Conservation (phyloP, 2,888 invertebrate species). For the Leucophenga maculata region DNA sequence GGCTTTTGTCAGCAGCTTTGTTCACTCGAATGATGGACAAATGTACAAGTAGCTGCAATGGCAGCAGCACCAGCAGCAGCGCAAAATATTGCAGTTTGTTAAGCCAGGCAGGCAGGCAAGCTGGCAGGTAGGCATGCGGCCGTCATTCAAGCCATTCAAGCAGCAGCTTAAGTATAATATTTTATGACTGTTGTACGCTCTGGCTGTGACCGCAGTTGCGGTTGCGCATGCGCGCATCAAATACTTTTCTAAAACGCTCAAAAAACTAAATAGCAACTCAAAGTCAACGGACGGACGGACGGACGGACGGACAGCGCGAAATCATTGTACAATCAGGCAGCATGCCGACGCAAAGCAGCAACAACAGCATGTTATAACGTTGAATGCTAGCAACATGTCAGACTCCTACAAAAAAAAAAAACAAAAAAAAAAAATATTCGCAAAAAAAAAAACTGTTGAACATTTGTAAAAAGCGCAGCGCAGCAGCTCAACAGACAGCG, state of each 20-base stretch:
- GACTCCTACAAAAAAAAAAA: background rate
- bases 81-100: background rate
- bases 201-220: background rate
- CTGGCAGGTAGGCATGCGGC: too few relatives aligned
- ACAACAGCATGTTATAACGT: background rate
- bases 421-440: background rate
- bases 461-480: too few relatives aligned
- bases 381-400: background rate
- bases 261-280: constrained; percentile 1
- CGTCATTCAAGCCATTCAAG: too few relatives aligned
- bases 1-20: constrained; percentile 40
- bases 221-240: constrained; percentile 4
- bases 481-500: background rate
- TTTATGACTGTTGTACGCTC: background rate
- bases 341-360: background rate
- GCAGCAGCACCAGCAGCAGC: background rate
- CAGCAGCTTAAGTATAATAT: background rate
- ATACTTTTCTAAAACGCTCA: background rate
- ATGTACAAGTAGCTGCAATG: background rate
- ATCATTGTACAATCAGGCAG: too few relatives aligned
- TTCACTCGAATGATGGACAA: background rate
- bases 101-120: too few relatives aligned
- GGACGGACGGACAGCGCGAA: background rate
- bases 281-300: constrained; percentile 3
- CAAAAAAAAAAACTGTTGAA: background rate